Percentiles rank a stretch among this genome's conserved stretches.
These are phyloP conservation scores for Ptychodera flava DNA, from an alignment of 35 echinoderm and acorn worm species.

Conservation along the genomic window DNA sequence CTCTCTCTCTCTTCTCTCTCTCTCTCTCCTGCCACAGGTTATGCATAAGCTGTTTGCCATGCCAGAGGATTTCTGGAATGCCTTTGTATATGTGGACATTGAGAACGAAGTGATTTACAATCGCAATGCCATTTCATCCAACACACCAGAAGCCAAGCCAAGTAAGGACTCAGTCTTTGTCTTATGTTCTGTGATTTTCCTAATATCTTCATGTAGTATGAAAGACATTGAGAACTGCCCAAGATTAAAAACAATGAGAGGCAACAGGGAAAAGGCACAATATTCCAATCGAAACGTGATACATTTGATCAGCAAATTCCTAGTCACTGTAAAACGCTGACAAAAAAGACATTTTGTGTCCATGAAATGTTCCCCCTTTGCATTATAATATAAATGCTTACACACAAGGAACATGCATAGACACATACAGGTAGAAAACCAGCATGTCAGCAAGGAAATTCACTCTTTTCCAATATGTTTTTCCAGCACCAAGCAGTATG, in stretches of 20 bases:
- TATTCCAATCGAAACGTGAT: not conserved
- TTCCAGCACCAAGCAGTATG: conserved; percentile 11
- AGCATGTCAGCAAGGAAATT: too few species aligned
- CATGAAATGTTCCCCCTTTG: too few species aligned
- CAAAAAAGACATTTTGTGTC: too few species aligned
- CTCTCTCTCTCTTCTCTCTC: too few species aligned
- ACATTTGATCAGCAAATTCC: not conserved
- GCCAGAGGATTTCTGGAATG: conserved; percentile 95
- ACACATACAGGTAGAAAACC: too few species aligned
- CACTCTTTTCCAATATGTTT: too few species aligned
- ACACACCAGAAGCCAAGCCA: conserved; percentile 38
- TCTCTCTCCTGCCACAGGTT: too few species aligned
- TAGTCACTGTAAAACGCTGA: too few species aligned
- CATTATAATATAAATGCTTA: too few species aligned
- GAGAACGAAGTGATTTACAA: conserved; percentile 22
- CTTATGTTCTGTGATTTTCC: not conserved
- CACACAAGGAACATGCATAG: too few species aligned
- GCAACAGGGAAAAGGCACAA: not conserved
- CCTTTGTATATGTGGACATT: conserved; percentile 64
- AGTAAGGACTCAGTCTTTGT: not conserved
- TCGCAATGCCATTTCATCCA: conserved; percentile 47
- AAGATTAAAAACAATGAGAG: not conserved
- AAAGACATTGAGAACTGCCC: not conserved
- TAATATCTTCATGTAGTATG: not conserved
- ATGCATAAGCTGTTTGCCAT: conserved; percentile 64